Evolutionary conservation across 2,113 vertebrate species (phyloP).

Genomic region (Orcinus orca): DNA sequence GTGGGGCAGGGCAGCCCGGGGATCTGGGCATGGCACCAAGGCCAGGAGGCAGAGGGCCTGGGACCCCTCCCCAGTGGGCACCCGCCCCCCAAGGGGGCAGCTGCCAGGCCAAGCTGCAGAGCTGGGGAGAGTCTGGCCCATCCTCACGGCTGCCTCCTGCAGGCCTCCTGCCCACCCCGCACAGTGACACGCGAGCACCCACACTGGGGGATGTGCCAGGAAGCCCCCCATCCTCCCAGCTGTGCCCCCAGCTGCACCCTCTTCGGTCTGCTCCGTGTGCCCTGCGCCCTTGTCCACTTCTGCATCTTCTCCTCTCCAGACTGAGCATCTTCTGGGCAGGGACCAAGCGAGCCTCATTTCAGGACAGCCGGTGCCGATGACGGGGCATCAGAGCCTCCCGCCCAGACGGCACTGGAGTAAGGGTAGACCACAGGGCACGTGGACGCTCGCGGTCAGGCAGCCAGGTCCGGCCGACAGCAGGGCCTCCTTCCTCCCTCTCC

Average conservation of each 20-base stretch:
- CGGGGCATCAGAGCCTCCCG: neutral
- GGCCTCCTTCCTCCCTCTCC: neutral
- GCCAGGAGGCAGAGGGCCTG: neutral
- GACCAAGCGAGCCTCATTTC: neutral
- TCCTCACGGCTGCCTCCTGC: neutral
- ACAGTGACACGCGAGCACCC: neutral
- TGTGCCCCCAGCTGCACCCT: neutral
- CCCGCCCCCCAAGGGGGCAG: fast-evolving
- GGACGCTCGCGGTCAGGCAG: neutral
- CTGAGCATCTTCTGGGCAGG: neutral
- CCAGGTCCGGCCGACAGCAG: fast-evolving
- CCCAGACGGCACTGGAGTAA: fast-evolving
- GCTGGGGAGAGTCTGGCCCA: neutral
- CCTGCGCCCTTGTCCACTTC: fast-evolving
- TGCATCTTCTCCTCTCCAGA: neutral
- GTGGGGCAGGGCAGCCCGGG: too few species aligned
- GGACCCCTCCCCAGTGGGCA: fast-evolving
- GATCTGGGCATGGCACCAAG: neutral
- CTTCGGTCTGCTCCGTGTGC: fast-evolving
- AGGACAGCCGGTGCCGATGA: fast-evolving
- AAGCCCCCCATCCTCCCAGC: too few species aligned
- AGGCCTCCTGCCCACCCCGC: neutral
- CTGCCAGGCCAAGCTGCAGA: neutral
- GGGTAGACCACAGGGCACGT: fast-evolving
- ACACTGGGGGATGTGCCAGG: fast-evolving